phyloP scores from a whole-genome alignment of 2,888 invertebrate species.

The Metacarcinus magister region DNA sequence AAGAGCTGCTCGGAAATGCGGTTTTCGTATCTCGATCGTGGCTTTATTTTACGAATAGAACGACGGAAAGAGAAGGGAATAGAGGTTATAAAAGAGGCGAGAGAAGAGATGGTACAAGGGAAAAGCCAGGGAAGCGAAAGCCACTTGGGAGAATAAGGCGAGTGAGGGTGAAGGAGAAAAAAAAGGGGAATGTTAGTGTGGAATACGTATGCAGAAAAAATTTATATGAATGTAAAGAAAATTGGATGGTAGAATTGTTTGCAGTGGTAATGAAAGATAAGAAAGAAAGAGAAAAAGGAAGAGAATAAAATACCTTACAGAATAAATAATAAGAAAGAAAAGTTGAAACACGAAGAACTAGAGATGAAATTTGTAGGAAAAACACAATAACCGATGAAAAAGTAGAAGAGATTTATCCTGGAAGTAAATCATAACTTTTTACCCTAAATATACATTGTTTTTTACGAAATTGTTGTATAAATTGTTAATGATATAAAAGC shows the following conservation, averaged over 20 bases:
- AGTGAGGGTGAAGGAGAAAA: not conserved
- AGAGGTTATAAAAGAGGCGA: not conserved
- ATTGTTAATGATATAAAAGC: no score
- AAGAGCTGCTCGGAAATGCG: constrained; percentile 16
- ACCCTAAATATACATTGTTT: no score
- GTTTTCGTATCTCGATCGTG: not conserved
- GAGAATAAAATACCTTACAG: not conserved
- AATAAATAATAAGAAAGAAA: not conserved
- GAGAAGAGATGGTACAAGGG: not conserved
- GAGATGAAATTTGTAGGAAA: no score
- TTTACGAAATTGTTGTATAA: no score
- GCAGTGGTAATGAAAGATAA: not conserved
- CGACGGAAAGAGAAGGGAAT: not conserved
- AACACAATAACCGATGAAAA: not conserved
- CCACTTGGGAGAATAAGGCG: not conserved
- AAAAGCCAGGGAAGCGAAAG: not conserved
- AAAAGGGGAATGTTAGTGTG: not conserved
- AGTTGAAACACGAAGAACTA: not conserved
- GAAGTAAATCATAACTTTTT: no score
- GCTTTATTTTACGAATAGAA: not conserved
- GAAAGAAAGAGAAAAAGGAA: not conserved
- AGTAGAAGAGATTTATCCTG: no score
- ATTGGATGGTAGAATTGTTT: not conserved
- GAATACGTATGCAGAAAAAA: not conserved
- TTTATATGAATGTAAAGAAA: not conserved